Percentiles rank a stretch among this genome's conserved stretches.
These are phyloP conservation scores for Blera fallax DNA, from an alignment of 2,888 invertebrate genomes.

Conservation along the genomic window DNA sequence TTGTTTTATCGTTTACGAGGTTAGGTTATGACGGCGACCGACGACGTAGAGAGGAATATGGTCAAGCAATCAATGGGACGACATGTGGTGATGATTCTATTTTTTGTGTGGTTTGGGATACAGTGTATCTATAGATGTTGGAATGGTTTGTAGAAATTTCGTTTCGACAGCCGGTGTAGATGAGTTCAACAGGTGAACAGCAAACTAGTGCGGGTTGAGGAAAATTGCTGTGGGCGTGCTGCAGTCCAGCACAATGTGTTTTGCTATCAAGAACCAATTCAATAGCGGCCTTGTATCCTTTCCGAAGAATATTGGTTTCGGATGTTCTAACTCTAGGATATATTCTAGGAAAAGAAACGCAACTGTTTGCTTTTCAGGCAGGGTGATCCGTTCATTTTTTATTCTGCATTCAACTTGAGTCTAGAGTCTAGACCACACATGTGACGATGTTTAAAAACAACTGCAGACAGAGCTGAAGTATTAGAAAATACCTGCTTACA, in stretches of 20 bases:
- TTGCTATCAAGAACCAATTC: not conserved
- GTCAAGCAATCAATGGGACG: slow-evolving; percentile 57
- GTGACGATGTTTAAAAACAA: too few relatives aligned
- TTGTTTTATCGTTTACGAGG: slow-evolving; percentile 66
- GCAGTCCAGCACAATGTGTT: slow-evolving; percentile 2
- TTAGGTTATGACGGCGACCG: slow-evolving; percentile 28
- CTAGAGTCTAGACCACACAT: too few relatives aligned
- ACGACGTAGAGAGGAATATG: not conserved
- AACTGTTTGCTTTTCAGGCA: not conserved
- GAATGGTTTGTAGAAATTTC: not conserved
- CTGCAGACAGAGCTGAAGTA: too few relatives aligned
- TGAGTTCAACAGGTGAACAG: not conserved
- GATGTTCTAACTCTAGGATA: not conserved
- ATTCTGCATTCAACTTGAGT: too few relatives aligned
- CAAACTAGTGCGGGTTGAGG: not conserved
- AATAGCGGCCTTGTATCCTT: not conserved
- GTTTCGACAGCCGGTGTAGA: not conserved
- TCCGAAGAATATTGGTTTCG: too few relatives aligned
- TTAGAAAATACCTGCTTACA: too few relatives aligned
- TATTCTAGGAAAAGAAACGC: not conserved
- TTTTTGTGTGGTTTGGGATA: slow-evolving; percentile 5
- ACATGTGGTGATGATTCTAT: slow-evolving; percentile 66
- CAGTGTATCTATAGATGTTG: not conserved
- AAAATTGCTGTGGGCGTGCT: not conserved
- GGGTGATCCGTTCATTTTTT: too few relatives aligned